Evolutionary conservation across 2,113 vertebrate genomes (phyloP).

Genomic region (Stegostoma tigrinum): DNA sequence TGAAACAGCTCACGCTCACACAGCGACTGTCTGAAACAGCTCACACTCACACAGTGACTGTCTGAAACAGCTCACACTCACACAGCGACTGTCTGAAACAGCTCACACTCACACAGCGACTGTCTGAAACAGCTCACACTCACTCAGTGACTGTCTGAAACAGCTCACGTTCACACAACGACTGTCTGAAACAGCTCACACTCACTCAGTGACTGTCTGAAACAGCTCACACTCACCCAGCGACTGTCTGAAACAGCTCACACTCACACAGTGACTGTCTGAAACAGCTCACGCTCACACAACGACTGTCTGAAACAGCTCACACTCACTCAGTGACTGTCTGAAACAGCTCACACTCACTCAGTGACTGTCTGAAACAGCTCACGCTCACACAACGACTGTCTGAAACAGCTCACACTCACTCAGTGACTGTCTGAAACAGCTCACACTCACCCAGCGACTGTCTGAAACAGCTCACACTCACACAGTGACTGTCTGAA

Average conservation of each 20-base stretch:
- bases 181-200: neutral
- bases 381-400: neutral
- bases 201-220: too few relatives aligned
- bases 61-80: too few relatives aligned
- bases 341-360: neutral
- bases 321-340: neutral
- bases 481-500: neutral
- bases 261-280: neutral
- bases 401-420: neutral
- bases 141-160: neutral
- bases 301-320: neutral
- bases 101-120: neutral
- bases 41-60: too few relatives aligned
- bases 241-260: neutral
- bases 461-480: neutral
- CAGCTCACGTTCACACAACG: too few relatives aligned
- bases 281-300: too few relatives aligned
- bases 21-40: neutral
- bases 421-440: neutral
- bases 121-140: too few relatives aligned
- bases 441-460: too few relatives aligned
- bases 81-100: neutral
- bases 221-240: neutral
- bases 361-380: too few relatives aligned
- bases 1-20: neutral